Percentiles rank a stretch among this genome's conserved stretches.
Evolutionary conservation across 2,888 invertebrate species (phyloP).

Genomic region (Volucella inanis): DNA sequence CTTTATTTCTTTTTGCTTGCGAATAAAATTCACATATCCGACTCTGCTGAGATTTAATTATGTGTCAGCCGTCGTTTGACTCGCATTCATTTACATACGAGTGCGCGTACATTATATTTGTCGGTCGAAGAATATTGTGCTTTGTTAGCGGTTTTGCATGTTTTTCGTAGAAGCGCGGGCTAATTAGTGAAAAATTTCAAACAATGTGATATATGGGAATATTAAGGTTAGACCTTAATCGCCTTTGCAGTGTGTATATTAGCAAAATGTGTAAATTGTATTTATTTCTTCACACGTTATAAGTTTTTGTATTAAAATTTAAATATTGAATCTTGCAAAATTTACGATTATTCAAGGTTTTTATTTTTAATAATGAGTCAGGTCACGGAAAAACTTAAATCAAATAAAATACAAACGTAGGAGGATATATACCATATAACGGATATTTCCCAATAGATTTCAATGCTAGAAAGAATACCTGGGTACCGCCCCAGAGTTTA

Average conservation of each 20-base stretch:
- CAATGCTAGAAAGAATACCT: no score
- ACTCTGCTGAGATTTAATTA: slow-evolving; percentile 70
- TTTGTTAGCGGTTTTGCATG: slow-evolving; percentile 1
- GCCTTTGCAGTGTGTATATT: background rate
- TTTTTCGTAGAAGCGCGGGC: slow-evolving; percentile 2
- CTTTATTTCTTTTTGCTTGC: slow-evolving; percentile 43
- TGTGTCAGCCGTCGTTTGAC: slow-evolving; percentile 70
- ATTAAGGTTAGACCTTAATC: no score
- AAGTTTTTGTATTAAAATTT: no score
- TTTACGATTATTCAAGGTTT: no score
- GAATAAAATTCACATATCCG: slow-evolving; percentile 70
- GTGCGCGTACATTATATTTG: slow-evolving; percentile 14
- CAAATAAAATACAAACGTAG: no score
- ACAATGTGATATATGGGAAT: background rate
- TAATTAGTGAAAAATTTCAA: slow-evolving; percentile 16
- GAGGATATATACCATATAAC: no score
- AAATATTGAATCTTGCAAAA: no score
- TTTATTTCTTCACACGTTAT: no score
- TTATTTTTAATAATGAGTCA: no score
- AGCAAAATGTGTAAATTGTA: background rate
- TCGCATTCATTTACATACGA: slow-evolving; percentile 57
- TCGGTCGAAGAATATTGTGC: slow-evolving; percentile 26
- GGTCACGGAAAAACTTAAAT: no score
- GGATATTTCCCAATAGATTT: no score
- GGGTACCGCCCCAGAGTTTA: no score